Conservation (phyloP, 2,888 invertebrate genomes). For the Fissipunctia ypsillon region DNA sequence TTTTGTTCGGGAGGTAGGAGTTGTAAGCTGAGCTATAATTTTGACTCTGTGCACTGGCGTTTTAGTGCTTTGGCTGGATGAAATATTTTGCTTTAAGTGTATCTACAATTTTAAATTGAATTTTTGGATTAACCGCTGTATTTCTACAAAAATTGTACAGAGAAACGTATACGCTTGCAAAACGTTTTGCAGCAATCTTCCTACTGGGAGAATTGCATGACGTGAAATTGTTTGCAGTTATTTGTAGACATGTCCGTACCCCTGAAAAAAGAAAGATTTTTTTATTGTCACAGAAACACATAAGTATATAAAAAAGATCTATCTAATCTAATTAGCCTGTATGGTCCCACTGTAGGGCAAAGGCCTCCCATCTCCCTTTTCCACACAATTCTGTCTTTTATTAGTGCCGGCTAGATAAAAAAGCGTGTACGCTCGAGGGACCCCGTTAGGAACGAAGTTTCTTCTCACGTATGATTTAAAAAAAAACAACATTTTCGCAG, state of each 20-base stretch:
- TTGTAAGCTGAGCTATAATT: conserved; percentile 59
- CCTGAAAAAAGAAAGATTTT: not conserved
- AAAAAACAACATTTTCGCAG: too few relatives aligned
- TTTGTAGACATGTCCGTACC: not conserved
- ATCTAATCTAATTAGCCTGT: too few relatives aligned
- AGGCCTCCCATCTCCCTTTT: too few relatives aligned
- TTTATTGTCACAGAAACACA: not conserved
- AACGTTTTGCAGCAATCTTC: not conserved
- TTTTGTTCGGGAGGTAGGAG: conserved; percentile 45
- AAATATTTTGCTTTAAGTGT: conserved; percentile 46
- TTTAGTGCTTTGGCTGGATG: conserved; percentile 18
- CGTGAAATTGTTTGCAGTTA: not conserved
- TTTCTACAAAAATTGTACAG: not conserved
- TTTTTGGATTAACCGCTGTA: not conserved
- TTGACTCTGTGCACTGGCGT: conserved; percentile 43
- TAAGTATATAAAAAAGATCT: too few relatives aligned
- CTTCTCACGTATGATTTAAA: too few relatives aligned
- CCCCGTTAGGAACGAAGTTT: too few relatives aligned
- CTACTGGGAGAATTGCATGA: not conserved
- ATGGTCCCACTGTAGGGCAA: too few relatives aligned
- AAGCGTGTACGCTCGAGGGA: too few relatives aligned
- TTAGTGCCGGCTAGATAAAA: too few relatives aligned
- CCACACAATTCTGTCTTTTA: too few relatives aligned
- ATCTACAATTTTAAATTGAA: conserved; percentile 23
- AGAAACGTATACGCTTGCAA: not conserved